phyloP scores from a whole-genome alignment of 2,888 invertebrate species.

The Villa cingulata region DNA sequence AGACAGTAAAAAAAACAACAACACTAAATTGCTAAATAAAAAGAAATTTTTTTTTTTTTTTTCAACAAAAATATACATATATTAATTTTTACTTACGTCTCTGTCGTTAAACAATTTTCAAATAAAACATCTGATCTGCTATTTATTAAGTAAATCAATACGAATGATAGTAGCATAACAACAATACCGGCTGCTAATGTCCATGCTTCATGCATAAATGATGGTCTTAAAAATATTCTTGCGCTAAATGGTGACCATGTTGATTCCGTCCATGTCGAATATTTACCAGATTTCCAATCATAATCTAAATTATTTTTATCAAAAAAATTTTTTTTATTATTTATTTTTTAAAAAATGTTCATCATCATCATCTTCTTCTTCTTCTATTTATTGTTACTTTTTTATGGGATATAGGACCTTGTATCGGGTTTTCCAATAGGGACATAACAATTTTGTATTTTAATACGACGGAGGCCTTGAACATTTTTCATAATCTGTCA shows the following conservation, averaged over 20 bases:
- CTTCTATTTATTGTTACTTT: no score
- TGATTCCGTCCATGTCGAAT: slow-evolving; percentile 83
- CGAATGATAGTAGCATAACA: slow-evolving; percentile 31
- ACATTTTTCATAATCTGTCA: no score
- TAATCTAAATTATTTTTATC: slow-evolving; percentile 47
- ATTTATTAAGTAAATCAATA: slow-evolving; percentile 31
- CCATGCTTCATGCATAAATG: slow-evolving; percentile 29
- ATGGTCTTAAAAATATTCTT: slow-evolving; percentile 63
- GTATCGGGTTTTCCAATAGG: no score
- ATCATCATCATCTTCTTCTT: no score
- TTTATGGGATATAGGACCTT: no score
- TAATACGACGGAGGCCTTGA: no score
- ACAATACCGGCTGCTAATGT: slow-evolving; percentile 31
- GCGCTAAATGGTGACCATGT: slow-evolving; percentile 63
- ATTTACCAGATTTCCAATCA: slow-evolving; percentile 58
- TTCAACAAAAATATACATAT: background rate
- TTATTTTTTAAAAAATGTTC: no score
- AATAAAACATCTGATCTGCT: slow-evolving; percentile 33
- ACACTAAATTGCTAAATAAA: no score
- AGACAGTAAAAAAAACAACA: no score
- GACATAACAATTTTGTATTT: no score
- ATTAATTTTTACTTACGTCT: slow-evolving; percentile 26
- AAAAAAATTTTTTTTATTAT: no score
- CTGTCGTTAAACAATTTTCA: slow-evolving; percentile 27
- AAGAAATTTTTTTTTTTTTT: no score